Percentiles rank a stretch among this genome's conserved stretches.
Evolutionary conservation across 2,797 vertebrate species (phyloP).

Genomic region (Characodon lateralis): DNA sequence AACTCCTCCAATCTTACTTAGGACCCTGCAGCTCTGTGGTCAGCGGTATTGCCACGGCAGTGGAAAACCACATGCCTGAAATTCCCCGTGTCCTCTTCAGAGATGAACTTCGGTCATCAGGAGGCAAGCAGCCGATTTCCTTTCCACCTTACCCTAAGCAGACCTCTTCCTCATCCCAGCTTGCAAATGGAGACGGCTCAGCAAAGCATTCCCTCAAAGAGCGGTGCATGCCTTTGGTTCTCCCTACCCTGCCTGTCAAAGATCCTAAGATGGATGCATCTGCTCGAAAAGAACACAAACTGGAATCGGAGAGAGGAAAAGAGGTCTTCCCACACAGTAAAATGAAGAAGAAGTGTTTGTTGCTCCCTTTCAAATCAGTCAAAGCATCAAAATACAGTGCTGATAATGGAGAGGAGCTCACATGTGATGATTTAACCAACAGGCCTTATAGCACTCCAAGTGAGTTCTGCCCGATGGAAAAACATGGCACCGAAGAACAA

Average conservation of each 20-base stretch:
- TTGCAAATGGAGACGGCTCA: conserved; percentile 33
- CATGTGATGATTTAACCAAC: conserved; percentile 54
- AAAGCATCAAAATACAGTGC: conserved; percentile 56
- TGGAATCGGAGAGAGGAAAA: conserved; percentile 31
- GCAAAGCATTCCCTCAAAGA: conserved; percentile 64
- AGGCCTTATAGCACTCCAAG: conserved; percentile 53
- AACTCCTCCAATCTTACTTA: conserved; percentile 58
- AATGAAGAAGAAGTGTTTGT: conserved; percentile 72
- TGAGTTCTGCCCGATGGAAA: conserved; percentile 45
- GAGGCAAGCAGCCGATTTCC: conserved; percentile 62
- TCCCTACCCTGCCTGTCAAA: conserved; percentile 61
- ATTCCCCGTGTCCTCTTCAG: conserved; percentile 56
- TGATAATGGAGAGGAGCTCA: conserved; percentile 57
- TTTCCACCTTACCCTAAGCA: conserved; percentile 57
- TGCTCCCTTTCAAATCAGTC: conserved; percentile 75
- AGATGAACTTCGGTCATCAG: conserved; percentile 58
- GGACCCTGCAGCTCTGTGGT: conserved; percentile 49
- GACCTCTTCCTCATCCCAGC: conserved; percentile 32
- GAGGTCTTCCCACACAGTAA: conserved; percentile 53
- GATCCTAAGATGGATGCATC: conserved; percentile 37
- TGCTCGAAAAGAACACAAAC: conserved; percentile 39
- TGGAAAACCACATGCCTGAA: conserved; percentile 49
- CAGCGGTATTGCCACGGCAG: conserved; percentile 28
- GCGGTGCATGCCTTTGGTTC: conserved; percentile 68
- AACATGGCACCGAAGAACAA: conserved; percentile 33